phyloP scores from a whole-genome alignment of 2,113 vertebrate species.

The Clinocottus analis region DNA sequence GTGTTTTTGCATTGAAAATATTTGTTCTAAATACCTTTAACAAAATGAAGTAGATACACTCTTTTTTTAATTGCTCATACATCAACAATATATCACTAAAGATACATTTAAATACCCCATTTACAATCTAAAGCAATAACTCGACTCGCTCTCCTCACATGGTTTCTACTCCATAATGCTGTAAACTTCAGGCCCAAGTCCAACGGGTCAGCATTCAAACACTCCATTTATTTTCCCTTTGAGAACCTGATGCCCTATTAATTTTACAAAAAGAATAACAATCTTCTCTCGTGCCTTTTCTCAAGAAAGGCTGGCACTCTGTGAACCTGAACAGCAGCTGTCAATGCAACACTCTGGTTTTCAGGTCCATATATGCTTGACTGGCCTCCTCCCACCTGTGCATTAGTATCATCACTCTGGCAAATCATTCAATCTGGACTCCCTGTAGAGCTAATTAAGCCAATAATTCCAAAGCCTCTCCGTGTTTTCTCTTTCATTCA shows the following conservation, averaged over 20 bases:
- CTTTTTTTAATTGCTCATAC: neutral
- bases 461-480: constrained; percentile 58
- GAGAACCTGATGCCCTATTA: constrained; percentile 49
- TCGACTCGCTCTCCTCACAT: neutral
- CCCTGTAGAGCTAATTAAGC: constrained; percentile 70
- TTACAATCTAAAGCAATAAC: neutral
- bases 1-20: neutral
- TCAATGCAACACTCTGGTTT: constrained; percentile 30
- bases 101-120: neutral
- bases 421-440: constrained; percentile 61
- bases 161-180: constrained; percentile 9
- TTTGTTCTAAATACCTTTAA: constrained; percentile 9
- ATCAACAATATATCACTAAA: neutral
- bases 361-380: constrained; percentile 55
- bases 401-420: constrained; percentile 47
- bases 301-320: constrained; percentile 18
- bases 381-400: constrained; percentile 63
- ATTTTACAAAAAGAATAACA: constrained; percentile 50
- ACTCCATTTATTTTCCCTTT: constrained; percentile 58
- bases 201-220: constrained; percentile 46
- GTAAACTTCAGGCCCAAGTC: constrained; percentile 33
- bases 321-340: constrained; percentile 48
- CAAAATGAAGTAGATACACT: neutral
- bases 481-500: constrained; percentile 31
- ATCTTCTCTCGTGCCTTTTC: constrained; percentile 32